These are phyloP conservation scores for Venustaconcha ellipsiformis DNA, from an alignment of 1,140 invertebrate genomes.

Conservation along the genomic window DNA sequence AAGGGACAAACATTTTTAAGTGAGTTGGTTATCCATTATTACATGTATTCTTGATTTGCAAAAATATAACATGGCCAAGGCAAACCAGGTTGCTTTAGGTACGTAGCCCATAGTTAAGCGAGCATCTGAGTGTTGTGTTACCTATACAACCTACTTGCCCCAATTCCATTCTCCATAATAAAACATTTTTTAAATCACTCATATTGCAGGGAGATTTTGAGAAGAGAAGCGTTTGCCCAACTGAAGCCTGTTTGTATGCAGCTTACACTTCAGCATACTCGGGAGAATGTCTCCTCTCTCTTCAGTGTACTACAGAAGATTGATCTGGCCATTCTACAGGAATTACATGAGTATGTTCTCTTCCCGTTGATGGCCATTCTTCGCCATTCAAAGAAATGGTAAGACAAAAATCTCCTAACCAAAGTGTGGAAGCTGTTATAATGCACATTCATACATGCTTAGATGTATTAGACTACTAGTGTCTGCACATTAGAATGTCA, in stretches of 20 bases:
- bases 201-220: conserved; percentile 9
- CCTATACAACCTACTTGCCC: too few species aligned
- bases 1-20: too few species aligned
- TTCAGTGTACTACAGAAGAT: conserved; percentile 26
- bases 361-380: conserved; percentile 49
- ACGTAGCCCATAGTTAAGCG: too few species aligned
- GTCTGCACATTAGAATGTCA: not conserved
- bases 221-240: conserved; percentile 20
- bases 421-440: not conserved
- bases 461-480: not conserved
- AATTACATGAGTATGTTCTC: conserved; percentile 51
- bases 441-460: not conserved
- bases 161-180: too few species aligned
- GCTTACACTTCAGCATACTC: conserved; percentile 39
- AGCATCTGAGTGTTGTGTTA: too few species aligned
- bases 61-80: too few species aligned
- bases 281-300: conserved; percentile 37
- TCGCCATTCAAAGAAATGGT: conserved; percentile 44
- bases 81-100: too few species aligned
- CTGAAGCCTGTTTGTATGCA: conserved; percentile 45
- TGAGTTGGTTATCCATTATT: too few species aligned
- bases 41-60: too few species aligned
- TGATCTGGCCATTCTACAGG: conserved; percentile 38
- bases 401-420: conserved; percentile 1
- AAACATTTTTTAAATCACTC: too few species aligned